Conservation (phyloP, 2,113 vertebrate genomes). For the Pipra filicauda region DNA sequence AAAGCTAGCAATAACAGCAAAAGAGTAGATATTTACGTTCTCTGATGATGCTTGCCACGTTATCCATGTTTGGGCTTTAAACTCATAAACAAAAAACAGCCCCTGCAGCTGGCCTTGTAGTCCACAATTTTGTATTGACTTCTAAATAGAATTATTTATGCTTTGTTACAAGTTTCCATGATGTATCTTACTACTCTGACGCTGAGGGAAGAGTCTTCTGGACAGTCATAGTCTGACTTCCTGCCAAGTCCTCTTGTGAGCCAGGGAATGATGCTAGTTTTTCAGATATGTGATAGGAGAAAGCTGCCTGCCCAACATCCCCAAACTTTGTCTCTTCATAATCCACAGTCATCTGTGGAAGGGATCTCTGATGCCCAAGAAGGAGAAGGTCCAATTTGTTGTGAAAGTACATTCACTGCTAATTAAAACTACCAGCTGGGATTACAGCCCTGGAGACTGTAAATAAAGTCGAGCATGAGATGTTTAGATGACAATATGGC, state of each 20-base stretch:
- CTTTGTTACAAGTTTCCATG: background rate
- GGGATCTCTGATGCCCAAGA: conserved; percentile 6
- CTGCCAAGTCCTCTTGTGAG: conserved; percentile 30
- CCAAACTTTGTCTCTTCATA: conserved; percentile 18
- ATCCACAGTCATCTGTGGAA: conserved; percentile 36
- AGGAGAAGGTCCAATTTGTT: conserved; percentile 42
- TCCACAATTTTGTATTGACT: background rate
- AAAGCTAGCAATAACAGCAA: background rate
- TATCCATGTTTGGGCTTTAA: conserved; percentile 2
- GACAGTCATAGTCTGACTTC: background rate
- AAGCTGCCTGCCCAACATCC: background rate
- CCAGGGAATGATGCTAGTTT: conserved; percentile 4
- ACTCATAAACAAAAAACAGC: background rate
- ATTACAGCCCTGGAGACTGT: conserved; percentile 20
- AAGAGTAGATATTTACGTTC: background rate
- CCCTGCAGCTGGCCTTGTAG: conserved; percentile 3
- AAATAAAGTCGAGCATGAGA: conserved; percentile 34
- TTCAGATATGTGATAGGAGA: conserved; percentile 10
- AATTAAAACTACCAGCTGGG: conserved; percentile 51
- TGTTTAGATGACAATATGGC: conserved; percentile 32
- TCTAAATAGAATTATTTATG: background rate
- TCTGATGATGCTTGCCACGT: background rate
- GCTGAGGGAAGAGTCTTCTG: conserved; percentile 6
- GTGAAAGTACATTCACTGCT: conserved; percentile 27
- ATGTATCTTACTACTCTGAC: background rate